Evolutionary conservation across 2,797 vertebrate species (phyloP), one percentile per base, ranked within the genome.

Genomic region (Gymnothorax reevesii): DNA sequence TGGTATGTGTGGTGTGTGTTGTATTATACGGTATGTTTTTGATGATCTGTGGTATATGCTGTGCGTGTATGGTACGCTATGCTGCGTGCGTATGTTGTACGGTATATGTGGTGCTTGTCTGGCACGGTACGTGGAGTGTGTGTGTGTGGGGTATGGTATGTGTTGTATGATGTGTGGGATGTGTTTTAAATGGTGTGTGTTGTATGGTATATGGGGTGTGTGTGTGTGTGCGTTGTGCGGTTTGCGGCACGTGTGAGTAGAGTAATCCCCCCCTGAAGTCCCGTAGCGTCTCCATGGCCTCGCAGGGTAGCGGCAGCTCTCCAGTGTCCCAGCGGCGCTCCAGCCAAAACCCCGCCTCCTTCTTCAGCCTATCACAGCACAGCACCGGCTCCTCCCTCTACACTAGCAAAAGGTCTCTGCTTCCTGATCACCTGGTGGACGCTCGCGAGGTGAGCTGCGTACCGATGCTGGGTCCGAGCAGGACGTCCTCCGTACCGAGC

Each of bases 241-340:
- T 83, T 13, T 71, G 80, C 22, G 54, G 59, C 73, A 60, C 69
- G 57, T 17, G 88, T 71, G 27, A 86, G 89, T 95, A 99, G 98
- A 99, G 96, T 92, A 98, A 99, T 90, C 97, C 98, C 84, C 98
- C 98, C 82, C 95, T 98, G 91, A 98, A 99, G 95, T 98, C 97
- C 87, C 97, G 98, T 88, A 99, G 97, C 94, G 98, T 98, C 94
- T 99, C 98, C 0, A 96, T 97, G 90, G 97, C 96, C 2, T 99
- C 99, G 88, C 97, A 98, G 94, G 97, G 98, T 93, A 99, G 98
- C 66, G 96, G 96, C 90, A 97, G 94, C 94, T 99, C 99, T 2
- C 99, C 98, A 9, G 94, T 97, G 90, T 95, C 96, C 9, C 90
- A 98, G 91, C 97, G 98, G 82, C 94, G 98, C 92, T 94, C 97